Evolutionary conservation across 2,113 vertebrate genomes (phyloP), one percentile per base, ranked within the genome.

Genomic region (Puma concolor): DNA sequence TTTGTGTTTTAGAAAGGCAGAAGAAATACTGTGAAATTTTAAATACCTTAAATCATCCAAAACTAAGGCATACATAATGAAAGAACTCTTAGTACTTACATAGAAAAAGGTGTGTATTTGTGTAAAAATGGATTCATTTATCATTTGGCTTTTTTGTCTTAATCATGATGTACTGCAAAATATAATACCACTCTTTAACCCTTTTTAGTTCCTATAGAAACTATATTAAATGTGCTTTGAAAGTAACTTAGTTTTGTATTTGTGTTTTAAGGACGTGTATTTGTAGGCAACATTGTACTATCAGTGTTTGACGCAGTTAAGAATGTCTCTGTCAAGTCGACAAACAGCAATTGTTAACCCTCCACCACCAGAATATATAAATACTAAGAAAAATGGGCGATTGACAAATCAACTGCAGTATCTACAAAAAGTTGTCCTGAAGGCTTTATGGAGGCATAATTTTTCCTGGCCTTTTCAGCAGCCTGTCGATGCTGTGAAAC

Each of bases 401-500:
- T 93, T 99, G 83, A 99, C 99, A 79, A 99, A 99, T 97, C 99
- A 99, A 54, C 99, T 99, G 9, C 99, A 99, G 91, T 99, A 99
- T 98, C 98, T 99, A 90, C 99, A 99, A 88, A 99, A 98, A 90
- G 99, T 99, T 88, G 99, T 99, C 77, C 97, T 99, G 96, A 99
- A 99, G 98, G 98, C 99, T 15, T 86, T 99, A 87, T 99, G 99
- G 99, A 99, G 88, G 60, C 99, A 99, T 97, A 98, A 98, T 7
- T 99, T 99, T 67, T 99, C 99, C 3, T 99, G 99, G 99, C 99
- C 99, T 0, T 99, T 99, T 98, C 99, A 99, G 13, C 98, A 99
- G 72, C 99, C 99, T 67, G 99, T 99, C n/a, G 99, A 99, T 98
- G 99, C 99, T 38, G 99, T 99, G 90, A 98, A 98, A 11, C 98